Base-by-base conservation (phyloP, 2,797 vertebrate genomes). In the Crax fasciolata region DNA sequence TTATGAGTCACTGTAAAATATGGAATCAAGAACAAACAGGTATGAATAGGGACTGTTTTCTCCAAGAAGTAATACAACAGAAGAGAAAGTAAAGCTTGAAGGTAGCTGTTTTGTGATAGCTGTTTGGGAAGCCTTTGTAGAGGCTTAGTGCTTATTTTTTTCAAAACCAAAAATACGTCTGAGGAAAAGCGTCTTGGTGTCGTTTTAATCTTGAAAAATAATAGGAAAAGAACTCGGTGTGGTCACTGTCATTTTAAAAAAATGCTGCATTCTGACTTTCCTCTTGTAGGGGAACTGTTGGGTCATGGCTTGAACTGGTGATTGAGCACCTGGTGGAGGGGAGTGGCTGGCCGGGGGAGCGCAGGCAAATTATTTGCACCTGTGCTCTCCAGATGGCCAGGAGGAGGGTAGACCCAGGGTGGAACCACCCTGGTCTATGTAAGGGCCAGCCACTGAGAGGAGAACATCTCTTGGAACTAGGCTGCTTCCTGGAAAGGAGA, bases 1-100 rank as follows among this genome's bases (percentile, higher is more conserved):
- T 92, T 73, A 14, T 16, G 58, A 84, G 55, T 81, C 79, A 81
- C 15, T 41, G n/a, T 78, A 70, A 93, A 92, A 93, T 86, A 63
- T 6, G 44, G 81, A 94, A 88, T 54, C 52, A 51, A 71, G 38
- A 91, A 57, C 38, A 88, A 88, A 78, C 81, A 71, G 63, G 74
- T 88, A 5, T 79, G 59, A 91, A 68, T 92, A 59, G 10, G 58
- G 58, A 49, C 54, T 66, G 32, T 73, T 93, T 95, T 51, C 30
- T 84, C 71, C 51, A 79, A 89, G 48, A 72, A 80, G 70, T 48
- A 72, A 27, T 67, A 39, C 27, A 25, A 51, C 1, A 1, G 38
- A 77, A 84, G 62, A 80, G 27, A 84, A 65, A 80, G 27, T 63
- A 41, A 74, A 89, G 79, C 35, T 75, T 30, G 6, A 72, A 30